Base-by-base conservation (phyloP, 2,797 vertebrate genomes). In the Danio jaintianensis region DNA sequence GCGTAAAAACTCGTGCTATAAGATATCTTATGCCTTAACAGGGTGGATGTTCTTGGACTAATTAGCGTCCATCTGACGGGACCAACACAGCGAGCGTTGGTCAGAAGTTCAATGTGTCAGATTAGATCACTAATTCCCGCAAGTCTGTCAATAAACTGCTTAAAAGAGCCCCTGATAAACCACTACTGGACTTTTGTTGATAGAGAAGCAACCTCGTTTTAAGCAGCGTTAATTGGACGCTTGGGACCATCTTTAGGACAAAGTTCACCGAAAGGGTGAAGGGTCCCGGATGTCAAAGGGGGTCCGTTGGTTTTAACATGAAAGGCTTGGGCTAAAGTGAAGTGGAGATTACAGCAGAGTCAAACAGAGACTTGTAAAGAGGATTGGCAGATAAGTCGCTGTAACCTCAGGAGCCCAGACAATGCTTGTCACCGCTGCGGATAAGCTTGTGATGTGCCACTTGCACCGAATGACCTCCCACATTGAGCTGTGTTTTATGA, bases 371-470 rank as follows among this genome's bases (percentile, higher is more conserved):
- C 83, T 78, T 69, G 87, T 85, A 90, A 94, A 93, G 90, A 93
- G 92, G 94, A 94, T 93, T 94, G 90, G 42, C 81, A 89, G 89
- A 83, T 93, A 93, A 93, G 88, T 88, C 89, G 91, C 87, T 88
- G 89, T 91, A 87, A 91, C 91, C 90, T 85, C 72, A 93, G 84
- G 83, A 83, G 88, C 86, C 91, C 93, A 94, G 93, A 94, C 92
- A 90, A 89, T 80, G 47, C 83, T 86, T 87, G 87, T 88, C 82
- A 88, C 88, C 89, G 81, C 86, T 89, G 22, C 78, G 72, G 61
- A 70, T 84, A 84, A 84, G 84, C 84, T 82, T 47, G 12, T 22
- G 22, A 90, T 83, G 85, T 82, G 82, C 89, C 89, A 92, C 92
- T 91, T 92, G 89, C 75, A 88, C 81, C 82, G 29, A 86, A 63